Evolutionary conservation across 2,113 vertebrate species (phyloP), one percentile per base, ranked within the genome.

Genomic region (Otis tarda): DNA sequence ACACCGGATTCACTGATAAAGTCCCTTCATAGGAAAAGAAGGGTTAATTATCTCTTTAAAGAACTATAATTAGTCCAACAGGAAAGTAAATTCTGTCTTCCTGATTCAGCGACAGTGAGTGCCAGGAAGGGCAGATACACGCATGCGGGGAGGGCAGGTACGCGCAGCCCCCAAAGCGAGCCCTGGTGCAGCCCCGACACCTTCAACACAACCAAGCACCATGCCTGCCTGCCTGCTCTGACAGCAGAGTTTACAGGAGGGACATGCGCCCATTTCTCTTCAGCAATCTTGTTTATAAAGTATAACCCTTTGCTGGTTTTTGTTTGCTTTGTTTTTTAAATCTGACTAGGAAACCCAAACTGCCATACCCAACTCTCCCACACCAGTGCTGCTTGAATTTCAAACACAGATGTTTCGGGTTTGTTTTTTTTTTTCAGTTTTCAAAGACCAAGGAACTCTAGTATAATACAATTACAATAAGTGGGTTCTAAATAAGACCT

Each of bases 21-120:
- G 49, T 28, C 56, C 55, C 50, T 55, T 43, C 33, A 24, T 7
- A 65, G 39, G 20, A 49, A 71, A 76, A 71, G 28, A 84, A 76
- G 55, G 19, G 88, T 94, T 93, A 91, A 96, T 55, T 55, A 59
- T 59, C 71, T 75, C 80, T 81, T 93, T 65, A 56, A 92, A 93
- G 75, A 57, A 9, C 82, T 90, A 88, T 94, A 90, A 88, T 88
- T 90, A 94, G 63, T 77, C 22, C 7, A 2, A 73, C 55, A 86
- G 57, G 75, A 82, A 94, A 85, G 45, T 79, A 28, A 60, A 9
- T 76, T 82, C 57, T 93, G 53, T 53, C 69, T 87, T 94, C 90
- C 81, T 82, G 87, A 67, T 82, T 47, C 43, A 91, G 84, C 7
- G 10, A 63, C 27, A 53, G 55, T 0, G 18, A 70, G 13, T 43